Conservation (phyloP, 2,888 invertebrate species). For the Synanthedon tipuliformis region DNA sequence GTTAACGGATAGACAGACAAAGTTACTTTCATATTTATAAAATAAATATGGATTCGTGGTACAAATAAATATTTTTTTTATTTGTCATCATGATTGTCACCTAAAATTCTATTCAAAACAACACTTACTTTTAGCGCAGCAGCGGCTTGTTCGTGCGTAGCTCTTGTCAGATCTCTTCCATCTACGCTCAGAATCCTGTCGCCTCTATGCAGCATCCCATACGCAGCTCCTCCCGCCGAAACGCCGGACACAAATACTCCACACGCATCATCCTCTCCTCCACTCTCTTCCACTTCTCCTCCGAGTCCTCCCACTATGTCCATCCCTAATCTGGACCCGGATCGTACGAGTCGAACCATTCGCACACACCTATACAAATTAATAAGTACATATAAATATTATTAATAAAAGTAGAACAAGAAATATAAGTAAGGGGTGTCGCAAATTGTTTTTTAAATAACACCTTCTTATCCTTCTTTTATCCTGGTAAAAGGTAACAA, state of each 20-base stretch:
- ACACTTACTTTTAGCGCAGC: constrained; percentile 66
- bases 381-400: not conserved
- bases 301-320: constrained; percentile 64
- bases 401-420: not conserved
- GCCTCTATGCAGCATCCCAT: constrained; percentile 72
- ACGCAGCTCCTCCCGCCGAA: constrained; percentile 52
- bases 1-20: too few relatives aligned
- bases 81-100: too few relatives aligned
- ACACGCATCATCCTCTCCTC: constrained; percentile 47
- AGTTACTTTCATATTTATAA: too few relatives aligned
- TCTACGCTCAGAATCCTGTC: constrained; percentile 82
- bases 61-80: too few relatives aligned
- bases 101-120: too few relatives aligned
- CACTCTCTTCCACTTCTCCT: constrained; percentile 40
- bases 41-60: too few relatives aligned
- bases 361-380: constrained; percentile 43
- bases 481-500: too few relatives aligned
- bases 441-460: not conserved
- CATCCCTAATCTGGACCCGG: constrained; percentile 64
- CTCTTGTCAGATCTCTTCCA: constrained; percentile 77
- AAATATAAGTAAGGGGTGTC: not conserved
- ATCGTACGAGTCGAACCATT: constrained; percentile 58
- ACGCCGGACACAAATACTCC: constrained; percentile 66
- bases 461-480: too few relatives aligned
- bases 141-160: constrained; percentile 84